Evolutionary conservation across 1,140 invertebrate genomes (phyloP), one percentile per base, ranked within the genome.

Genomic region (Nasonia giraulti): DNA sequence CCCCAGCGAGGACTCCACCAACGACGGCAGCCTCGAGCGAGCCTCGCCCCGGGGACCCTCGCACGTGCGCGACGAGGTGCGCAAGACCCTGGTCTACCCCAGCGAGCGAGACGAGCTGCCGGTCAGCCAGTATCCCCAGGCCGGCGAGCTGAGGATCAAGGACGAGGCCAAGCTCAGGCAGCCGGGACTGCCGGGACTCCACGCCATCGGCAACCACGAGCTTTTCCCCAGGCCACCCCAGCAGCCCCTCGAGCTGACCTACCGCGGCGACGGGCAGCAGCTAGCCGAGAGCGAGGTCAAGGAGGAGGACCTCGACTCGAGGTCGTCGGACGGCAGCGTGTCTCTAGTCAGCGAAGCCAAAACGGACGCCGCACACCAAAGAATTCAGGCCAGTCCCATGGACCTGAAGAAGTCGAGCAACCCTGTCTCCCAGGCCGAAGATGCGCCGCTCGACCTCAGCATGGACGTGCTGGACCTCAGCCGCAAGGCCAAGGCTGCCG

Each of bases 391-490:
- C 88, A 91, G 89, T 90, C 92, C 91, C 76, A 92, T 92, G 50
- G 90, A 90, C 84, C 71, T 91, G 86, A 88, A 90, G 47, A 90
- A 89, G 76, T 68, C 40, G 10, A 62, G 69, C 80, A 82, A 27
- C 87, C 17, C 27, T 7, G 17, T 6, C 33, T 3, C 68, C 68
- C 68, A 71, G 23, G 4, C n/a, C n/a, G 91, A 93, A 7, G 95
- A 96, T 79, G 93, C 94, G 12, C 96, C 96, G 0, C 93, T 98
- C 80, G 97, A 98, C 93, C 92, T 97, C 4, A 95, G 95, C 47
- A 96, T 96, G 92, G 96, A 97, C 91, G 97, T 97, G 3, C 91
- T 98, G n/a, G 97, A 98, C 92, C 94, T 98, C 85, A 97, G 97
- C 89, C 96, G 97, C 87, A 98, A 97, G 90, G 91, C 93, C 4